Evolutionary conservation across 2,888 invertebrate species (phyloP).

Genomic region (Latrodectus elegans): DNA sequence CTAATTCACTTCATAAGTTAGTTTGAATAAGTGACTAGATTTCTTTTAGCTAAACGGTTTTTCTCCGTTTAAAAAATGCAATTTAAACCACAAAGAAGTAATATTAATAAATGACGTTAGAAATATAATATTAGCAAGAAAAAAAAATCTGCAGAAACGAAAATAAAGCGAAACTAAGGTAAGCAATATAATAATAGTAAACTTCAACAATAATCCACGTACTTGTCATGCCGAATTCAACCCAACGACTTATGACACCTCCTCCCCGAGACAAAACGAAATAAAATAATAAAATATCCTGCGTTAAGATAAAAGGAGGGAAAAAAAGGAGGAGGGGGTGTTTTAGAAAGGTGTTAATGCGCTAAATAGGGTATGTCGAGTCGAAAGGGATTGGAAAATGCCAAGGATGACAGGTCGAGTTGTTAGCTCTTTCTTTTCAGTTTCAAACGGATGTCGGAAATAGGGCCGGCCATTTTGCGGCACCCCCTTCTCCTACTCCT

Average conservation of each 20-base stretch:
- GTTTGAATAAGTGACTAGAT: no score
- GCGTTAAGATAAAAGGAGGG: slow-evolving; percentile 5
- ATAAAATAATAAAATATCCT: background rate
- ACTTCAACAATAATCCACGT: background rate
- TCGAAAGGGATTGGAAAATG: slow-evolving; percentile 20
- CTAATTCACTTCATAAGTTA: no score
- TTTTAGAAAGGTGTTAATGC: slow-evolving; percentile 43
- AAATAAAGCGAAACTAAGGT: no score
- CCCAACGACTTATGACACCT: slow-evolving; percentile 37
- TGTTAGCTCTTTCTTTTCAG: no score
- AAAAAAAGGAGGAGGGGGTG: slow-evolving; percentile 17
- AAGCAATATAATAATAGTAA: no score
- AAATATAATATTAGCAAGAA: no score
- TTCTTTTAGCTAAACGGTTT: no score
- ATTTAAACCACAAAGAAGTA: no score
- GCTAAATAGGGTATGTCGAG: slow-evolving; percentile 42
- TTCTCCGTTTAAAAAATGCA: no score
- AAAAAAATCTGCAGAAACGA: no score
- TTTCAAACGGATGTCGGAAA: slow-evolving; percentile 11
- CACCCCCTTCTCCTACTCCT: slow-evolving; percentile 46
- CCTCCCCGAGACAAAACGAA: background rate
- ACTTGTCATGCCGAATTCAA: slow-evolving; percentile 27
- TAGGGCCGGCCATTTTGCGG: slow-evolving; percentile 63
- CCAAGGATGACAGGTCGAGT: background rate
- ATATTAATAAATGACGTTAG: no score